A percentile compares a stretch with the other conserved stretches of the same genome.
Evolutionary conservation across 2,888 invertebrate species (phyloP).

Genomic region (Theretra japonica): DNA sequence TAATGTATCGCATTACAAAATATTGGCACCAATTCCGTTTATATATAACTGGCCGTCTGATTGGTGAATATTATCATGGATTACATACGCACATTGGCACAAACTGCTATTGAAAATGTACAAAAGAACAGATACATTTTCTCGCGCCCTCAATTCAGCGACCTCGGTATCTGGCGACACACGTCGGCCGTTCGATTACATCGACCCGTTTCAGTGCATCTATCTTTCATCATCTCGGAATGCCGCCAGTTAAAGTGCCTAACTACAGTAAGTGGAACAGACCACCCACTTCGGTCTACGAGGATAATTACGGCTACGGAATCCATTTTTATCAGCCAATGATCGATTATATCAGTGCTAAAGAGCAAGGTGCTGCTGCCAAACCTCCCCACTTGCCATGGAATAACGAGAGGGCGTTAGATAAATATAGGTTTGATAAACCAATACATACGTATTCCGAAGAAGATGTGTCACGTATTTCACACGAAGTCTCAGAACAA

Average conservation of each 20-base stretch:
- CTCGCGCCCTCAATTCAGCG: conserved; percentile 64
- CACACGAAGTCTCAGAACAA: conserved; percentile 87
- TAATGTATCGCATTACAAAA: conserved; percentile 42
- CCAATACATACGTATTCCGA: conserved; percentile 87
- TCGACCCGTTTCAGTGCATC: conserved; percentile 60
- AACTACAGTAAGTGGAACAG: conserved; percentile 79
- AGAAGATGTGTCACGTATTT: conserved; percentile 87
- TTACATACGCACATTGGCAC: conserved; percentile 70
- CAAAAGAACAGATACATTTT: conserved; percentile 68
- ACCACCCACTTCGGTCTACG: conserved; percentile 88
- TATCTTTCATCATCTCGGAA: conserved; percentile 60
- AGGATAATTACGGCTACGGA: conserved; percentile 93
- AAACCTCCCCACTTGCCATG: conserved; percentile 89
- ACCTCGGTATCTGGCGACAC: conserved; percentile 61
- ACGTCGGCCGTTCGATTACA: conserved; percentile 52
- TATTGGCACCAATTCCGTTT: conserved; percentile 76
- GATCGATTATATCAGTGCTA: conserved; percentile 92
- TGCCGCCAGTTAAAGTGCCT: conserved; percentile 78
- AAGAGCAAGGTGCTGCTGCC: conserved; percentile 77
- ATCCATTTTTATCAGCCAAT: conserved; percentile 94
- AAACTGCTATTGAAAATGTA: conserved; percentile 66
- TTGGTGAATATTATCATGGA: conserved; percentile 71
- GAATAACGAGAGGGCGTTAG: conserved; percentile 88
- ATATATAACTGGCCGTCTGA: conserved; percentile 71
- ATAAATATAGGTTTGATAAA: conserved; percentile 87